Percentiles rank a stretch among this genome's conserved stretches.
phyloP scores from a whole-genome alignment of 2,888 invertebrate species.

The Rhopalosiphum nymphaeae region DNA sequence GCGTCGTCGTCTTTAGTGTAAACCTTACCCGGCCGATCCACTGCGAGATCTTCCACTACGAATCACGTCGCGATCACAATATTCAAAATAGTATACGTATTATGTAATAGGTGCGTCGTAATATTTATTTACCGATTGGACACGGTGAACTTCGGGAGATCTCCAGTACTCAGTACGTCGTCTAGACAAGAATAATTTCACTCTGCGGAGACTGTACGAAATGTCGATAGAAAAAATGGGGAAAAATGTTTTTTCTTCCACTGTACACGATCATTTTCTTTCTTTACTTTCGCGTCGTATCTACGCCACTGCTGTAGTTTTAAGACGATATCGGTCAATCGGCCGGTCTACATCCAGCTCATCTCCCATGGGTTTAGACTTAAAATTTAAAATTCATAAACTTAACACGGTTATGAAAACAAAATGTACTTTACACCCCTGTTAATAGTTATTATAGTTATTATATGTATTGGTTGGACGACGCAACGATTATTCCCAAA shows the following conservation, averaged over 20 bases:
- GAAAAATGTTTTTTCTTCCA: too few relatives aligned
- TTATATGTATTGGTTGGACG: background rate
- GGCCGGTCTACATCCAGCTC: background rate
- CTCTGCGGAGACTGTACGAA: too few relatives aligned
- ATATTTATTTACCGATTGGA: too few relatives aligned
- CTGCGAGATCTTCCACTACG: background rate
- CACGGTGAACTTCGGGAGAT: too few relatives aligned
- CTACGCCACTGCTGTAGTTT: too few relatives aligned
- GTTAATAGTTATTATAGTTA: background rate
- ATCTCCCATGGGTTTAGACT: background rate
- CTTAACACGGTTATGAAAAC: background rate
- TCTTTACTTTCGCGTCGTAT: too few relatives aligned
- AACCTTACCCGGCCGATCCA: background rate
- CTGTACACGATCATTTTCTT: too few relatives aligned
- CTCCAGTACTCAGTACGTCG: too few relatives aligned
- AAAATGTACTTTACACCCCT: background rate
- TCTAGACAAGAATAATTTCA: too few relatives aligned
- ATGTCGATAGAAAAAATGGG: too few relatives aligned
- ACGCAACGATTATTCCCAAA: background rate
- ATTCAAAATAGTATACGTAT: background rate
- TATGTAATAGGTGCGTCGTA: too few relatives aligned
- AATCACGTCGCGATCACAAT: background rate
- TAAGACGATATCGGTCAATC: background rate
- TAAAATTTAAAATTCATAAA: background rate
- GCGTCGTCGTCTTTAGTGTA: background rate